phyloP scores from a whole-genome alignment of 1,140 invertebrate species.

The Pollicipes pollicipes region DNA sequence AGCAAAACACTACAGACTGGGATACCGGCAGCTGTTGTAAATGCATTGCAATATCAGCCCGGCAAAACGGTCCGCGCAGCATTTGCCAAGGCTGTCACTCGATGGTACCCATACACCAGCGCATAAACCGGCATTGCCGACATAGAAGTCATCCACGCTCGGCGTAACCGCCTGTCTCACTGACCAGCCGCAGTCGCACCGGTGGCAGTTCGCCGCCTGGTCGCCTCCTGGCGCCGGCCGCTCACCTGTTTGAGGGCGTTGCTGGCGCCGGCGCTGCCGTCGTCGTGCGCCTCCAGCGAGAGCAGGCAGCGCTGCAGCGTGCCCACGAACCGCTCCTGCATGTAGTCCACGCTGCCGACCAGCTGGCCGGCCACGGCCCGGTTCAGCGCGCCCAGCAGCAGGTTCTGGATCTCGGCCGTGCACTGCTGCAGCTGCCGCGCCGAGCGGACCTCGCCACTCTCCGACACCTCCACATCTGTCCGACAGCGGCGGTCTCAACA shows the following conservation, averaged over 20 bases:
- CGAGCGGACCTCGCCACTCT: slow-evolving; percentile 22
- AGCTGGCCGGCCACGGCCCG: slow-evolving; percentile 59
- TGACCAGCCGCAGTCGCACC: too few relatives aligned
- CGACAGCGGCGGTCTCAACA: too few relatives aligned
- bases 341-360: slow-evolving; percentile 59
- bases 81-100: too few relatives aligned
- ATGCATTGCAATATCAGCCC: too few relatives aligned
- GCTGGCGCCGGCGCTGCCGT: slow-evolving; percentile 36
- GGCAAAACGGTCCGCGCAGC: too few relatives aligned
- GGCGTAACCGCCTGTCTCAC: too few relatives aligned
- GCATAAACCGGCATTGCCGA: too few relatives aligned
- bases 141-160: too few relatives aligned
- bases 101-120: too few relatives aligned
- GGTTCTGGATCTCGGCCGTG: slow-evolving; percentile 55
- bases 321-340: slow-evolving; percentile 62
- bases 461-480: slow-evolving; percentile 27
- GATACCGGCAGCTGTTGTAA: too few relatives aligned
- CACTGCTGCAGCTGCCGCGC: slow-evolving; percentile 31
- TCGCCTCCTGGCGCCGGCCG: slow-evolving; percentile 7
- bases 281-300: slow-evolving; percentile 42
- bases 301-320: slow-evolving; percentile 53
- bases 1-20: too few relatives aligned
- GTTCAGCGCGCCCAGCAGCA: slow-evolving; percentile 52
- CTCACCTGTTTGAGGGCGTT: slow-evolving; percentile 51
- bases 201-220: too few relatives aligned